Conservation (phyloP, 1,140 invertebrate species). For the Atta cephalotes region DNA sequence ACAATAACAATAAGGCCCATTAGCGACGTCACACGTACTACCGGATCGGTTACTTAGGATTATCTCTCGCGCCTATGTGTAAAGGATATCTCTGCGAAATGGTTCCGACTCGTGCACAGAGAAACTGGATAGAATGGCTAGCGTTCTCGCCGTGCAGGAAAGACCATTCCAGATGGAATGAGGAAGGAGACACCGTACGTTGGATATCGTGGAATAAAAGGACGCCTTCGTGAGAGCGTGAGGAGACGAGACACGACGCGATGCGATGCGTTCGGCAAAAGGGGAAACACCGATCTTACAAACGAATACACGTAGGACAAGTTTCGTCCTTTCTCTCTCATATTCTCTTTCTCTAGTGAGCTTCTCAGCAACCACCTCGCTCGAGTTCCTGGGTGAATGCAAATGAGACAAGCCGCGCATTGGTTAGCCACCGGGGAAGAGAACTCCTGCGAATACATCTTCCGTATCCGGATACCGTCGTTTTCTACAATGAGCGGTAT, state of each 20-base stretch:
- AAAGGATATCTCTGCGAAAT: conserved; percentile 46
- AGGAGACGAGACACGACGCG: conserved; percentile 29
- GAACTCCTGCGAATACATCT: conserved; percentile 75
- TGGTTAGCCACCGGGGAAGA: conserved; percentile 81
- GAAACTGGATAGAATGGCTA: conserved; percentile 15
- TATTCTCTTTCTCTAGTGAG: conserved; percentile 28
- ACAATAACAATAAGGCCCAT: conserved; percentile 43
- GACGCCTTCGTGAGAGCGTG: conserved; percentile 57
- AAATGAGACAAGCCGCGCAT: conserved; percentile 82
- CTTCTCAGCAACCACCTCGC: conserved; percentile 67
- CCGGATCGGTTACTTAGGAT: conserved; percentile 70
- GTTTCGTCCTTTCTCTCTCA: conserved; percentile 19
- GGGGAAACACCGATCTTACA: conserved; percentile 58
- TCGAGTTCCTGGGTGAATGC: conserved; percentile 80
- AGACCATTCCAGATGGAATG: conserved; percentile 79
- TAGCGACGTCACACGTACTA: conserved; percentile 61
- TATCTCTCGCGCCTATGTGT: conserved; percentile 52
- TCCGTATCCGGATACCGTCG: conserved; percentile 67
- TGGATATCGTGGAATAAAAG: conserved; percentile 69
- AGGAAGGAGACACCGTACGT: conserved; percentile 74
- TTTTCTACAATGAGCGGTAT: conserved; percentile 52
- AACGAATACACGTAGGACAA: conserved; percentile 65
- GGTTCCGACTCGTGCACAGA: not conserved
- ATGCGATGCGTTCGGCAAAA: conserved; percentile 51
- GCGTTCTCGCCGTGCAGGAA: conserved; percentile 13